Percentiles rank a stretch among this genome's conserved stretches.
These are phyloP conservation scores for Xerus rutilus DNA, from an alignment of 2,797 vertebrate species.

Conservation along the genomic window DNA sequence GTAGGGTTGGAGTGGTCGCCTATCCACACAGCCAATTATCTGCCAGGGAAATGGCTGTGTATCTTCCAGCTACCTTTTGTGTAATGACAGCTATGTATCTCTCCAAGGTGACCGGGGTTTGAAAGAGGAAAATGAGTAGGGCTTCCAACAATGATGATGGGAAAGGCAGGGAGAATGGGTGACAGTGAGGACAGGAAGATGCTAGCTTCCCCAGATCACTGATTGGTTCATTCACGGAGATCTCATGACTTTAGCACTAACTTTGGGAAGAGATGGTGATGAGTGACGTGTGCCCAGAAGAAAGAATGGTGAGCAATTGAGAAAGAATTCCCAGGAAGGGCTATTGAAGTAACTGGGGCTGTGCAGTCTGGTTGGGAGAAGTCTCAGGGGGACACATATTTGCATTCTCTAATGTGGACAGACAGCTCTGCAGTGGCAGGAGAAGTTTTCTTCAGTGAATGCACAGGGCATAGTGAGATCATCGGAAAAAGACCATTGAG, in stretches of 20 bases:
- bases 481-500: neutral
- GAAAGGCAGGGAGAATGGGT: too few relatives aligned
- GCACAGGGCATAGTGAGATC: neutral
- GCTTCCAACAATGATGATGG: neutral
- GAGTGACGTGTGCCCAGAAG: neutral
- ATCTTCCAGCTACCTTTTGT: neutral
- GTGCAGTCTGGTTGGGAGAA: neutral
- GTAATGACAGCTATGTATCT: neutral
- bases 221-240: neutral
- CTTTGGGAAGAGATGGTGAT: neutral
- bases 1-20: neutral
- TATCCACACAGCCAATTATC: accelerated
- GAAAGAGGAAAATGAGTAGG: neutral
- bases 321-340: neutral
- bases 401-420: neutral
- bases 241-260: neutral
- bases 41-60: neutral
- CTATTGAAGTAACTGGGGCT: neutral
- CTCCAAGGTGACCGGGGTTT: neutral
- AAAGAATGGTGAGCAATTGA: neutral
- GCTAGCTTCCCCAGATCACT: neutral
- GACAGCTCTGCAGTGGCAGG: neutral
- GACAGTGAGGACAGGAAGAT: neutral
- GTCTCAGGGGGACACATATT: neutral
- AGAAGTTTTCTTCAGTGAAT: neutral